A percentile compares a stretch with the other conserved stretches of the same genome.
Evolutionary conservation across 1,140 invertebrate genomes (phyloP).

Genomic region (Aphelenchoides avenae): DNA sequence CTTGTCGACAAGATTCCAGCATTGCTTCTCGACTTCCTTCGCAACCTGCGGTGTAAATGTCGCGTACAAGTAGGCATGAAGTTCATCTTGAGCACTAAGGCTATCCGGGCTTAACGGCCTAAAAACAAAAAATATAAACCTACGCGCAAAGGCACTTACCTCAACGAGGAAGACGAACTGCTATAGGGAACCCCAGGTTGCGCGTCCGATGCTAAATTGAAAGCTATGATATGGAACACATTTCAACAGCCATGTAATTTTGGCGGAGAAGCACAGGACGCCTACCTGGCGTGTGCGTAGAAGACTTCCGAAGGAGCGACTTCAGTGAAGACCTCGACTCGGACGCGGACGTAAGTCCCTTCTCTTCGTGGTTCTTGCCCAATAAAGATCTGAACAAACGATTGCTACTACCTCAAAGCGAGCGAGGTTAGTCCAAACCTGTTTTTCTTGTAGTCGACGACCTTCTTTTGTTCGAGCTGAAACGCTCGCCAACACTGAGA

Average conservation of each 20-base stretch:
- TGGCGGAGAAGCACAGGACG: background rate
- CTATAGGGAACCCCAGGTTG: too few relatives aligned
- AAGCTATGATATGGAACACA: too few relatives aligned
- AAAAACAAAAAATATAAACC: too few relatives aligned
- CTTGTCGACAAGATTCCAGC: constrained; percentile 36
- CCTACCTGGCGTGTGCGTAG: too few relatives aligned
- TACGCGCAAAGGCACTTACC: too few relatives aligned
- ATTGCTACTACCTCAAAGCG: too few relatives aligned
- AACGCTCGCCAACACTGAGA: constrained; percentile 74
- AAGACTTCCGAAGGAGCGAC: constrained; percentile 9
- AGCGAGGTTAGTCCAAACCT: too few relatives aligned
- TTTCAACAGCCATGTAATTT: constrained; percentile 1
- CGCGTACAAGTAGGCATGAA: constrained; percentile 21
- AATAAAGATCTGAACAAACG: constrained; percentile 29
- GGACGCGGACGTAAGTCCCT: background rate
- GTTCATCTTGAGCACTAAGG: constrained; percentile 19
- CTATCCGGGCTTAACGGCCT: constrained; percentile 41
- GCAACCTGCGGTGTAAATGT: constrained; percentile 28
- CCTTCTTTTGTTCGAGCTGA: constrained; percentile 34
- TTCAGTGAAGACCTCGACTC: constrained; percentile 17
- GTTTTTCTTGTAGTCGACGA: constrained; percentile 39
- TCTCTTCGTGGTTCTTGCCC: constrained; percentile 17
- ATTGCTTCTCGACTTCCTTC: constrained; percentile 40
- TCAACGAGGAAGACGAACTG: too few relatives aligned
- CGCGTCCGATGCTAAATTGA: too few relatives aligned